Base-by-base conservation (phyloP, 2,797 vertebrate species). In the Oreortyx pictus region DNA sequence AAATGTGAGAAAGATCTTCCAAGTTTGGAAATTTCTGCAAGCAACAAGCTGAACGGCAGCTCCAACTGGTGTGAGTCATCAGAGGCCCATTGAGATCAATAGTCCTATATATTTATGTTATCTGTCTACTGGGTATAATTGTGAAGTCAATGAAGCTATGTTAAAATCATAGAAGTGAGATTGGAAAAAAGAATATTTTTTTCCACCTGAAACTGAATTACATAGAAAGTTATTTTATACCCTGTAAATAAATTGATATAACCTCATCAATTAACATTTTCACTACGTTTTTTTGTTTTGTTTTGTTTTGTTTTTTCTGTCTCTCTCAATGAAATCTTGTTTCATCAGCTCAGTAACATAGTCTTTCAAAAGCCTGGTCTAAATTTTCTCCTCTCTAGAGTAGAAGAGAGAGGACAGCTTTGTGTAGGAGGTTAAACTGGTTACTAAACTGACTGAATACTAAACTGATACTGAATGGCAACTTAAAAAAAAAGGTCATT, bases 11-110 rank as follows among this genome's bases (percentile, higher is more conserved):
- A 90, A 87, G 68, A 59, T 33, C 78, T 92, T 90, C 84, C 82
- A 93, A 93, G 90, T 87, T 92, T 89, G 86, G 88, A 93, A 87
- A 87, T 89, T 70, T 93, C 88, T 90, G 68, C 70, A 81, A 87
- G 77, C 77, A 94, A 59, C 41, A 35, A 85, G 35, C 73, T 94
- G 70, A 85, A 83, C 59, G 85, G 83, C 49, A 81, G 0, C 79
- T 89, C 73, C 68, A 87, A 71, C 59, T 46, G 19, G 25, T 5
- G 17, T 89, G 90, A 93, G 84, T 94, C 92, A 94, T 82, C 82
- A 92, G 76, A 93, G 90, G 56, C 70, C 84, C 56, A 27, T 72
- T 90, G 88, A 92, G 75, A 92, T 83, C 75, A 81, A 25, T 2
- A 90, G 6, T 14, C 17, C 33, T 67, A 31, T 71, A 13, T 80